Percentiles rank a stretch among this genome's conserved stretches.
Conservation (phyloP, 2,113 vertebrate genomes). For the Plecturocebus donacophilus region DNA sequence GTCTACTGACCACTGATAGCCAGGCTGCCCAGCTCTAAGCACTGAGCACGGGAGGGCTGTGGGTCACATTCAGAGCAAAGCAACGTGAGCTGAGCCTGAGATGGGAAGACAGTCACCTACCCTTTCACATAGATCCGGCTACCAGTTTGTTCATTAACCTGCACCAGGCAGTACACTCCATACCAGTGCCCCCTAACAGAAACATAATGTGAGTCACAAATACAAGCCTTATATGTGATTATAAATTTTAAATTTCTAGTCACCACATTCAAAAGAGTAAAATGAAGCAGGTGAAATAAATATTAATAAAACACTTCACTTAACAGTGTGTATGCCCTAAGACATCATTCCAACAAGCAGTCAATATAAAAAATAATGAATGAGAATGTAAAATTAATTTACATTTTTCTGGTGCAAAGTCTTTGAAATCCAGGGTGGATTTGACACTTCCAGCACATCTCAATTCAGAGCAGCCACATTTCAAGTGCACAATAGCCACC, state of each 20-base stretch:
- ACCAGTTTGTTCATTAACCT: background rate
- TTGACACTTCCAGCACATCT: background rate
- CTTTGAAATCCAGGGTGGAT: background rate
- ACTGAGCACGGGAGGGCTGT: background rate
- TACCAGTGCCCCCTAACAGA: background rate
- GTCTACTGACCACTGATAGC: background rate
- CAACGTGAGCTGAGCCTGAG: background rate
- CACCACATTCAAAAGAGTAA: background rate
- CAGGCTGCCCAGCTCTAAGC: background rate
- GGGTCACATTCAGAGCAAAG: background rate
- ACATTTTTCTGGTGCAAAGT: background rate
- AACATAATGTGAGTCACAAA: background rate
- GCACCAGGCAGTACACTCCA: background rate
- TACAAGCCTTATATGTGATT: background rate
- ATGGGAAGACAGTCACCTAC: background rate
- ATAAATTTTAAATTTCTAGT: background rate
- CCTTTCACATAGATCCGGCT: background rate
- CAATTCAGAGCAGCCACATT: background rate
- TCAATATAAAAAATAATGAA: background rate
- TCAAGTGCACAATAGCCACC: background rate
- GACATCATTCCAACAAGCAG: background rate
- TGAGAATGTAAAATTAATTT: background rate
- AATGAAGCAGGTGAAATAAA: background rate
- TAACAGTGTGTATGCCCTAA: background rate
- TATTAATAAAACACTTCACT: background rate